Evolutionary conservation across 2,888 invertebrate species (phyloP).

Genomic region (Andrena hattorfiana): DNA sequence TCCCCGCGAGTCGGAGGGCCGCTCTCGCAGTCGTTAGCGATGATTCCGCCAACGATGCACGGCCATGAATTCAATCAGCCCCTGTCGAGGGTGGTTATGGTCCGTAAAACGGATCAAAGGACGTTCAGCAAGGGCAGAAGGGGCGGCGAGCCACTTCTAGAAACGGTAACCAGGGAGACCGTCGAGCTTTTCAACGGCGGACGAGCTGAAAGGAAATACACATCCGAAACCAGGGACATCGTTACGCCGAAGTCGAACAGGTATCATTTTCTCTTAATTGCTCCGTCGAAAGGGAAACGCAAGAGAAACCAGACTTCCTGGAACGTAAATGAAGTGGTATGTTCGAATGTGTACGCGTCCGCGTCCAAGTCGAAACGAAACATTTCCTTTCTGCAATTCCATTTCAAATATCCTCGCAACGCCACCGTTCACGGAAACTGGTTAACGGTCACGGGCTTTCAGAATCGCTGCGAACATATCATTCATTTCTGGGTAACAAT

Average conservation of each 20-base stretch:
- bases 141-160: conserved; percentile 88
- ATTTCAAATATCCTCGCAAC: background rate
- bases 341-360: conserved; percentile 27
- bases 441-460: conserved; percentile 1
- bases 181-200: conserved; percentile 89
- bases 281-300: conserved; percentile 21
- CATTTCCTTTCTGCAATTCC: background rate
- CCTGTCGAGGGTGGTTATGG: conserved; percentile 89
- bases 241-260: conserved; percentile 84
- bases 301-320: conserved; percentile 35
- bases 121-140: conserved; percentile 88
- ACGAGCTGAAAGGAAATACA: conserved; percentile 88
- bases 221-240: conserved; percentile 87
- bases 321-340: conserved; percentile 32
- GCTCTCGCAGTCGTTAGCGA: conserved; percentile 82
- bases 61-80: conserved; percentile 84
- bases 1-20: conserved; percentile 84
- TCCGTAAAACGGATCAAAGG: conserved; percentile 89
- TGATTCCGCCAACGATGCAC: conserved; percentile 84
- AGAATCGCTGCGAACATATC: conserved; percentile 29
- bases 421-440: background rate
- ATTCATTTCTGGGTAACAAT: conserved; percentile 33
- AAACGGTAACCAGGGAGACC: conserved; percentile 89
- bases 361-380: background rate
- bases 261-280: conserved; percentile 65